Evolutionary conservation across 2,797 vertebrate genomes (phyloP), one percentile per base, ranked within the genome.

Genomic region (Muscicapa striata): DNA sequence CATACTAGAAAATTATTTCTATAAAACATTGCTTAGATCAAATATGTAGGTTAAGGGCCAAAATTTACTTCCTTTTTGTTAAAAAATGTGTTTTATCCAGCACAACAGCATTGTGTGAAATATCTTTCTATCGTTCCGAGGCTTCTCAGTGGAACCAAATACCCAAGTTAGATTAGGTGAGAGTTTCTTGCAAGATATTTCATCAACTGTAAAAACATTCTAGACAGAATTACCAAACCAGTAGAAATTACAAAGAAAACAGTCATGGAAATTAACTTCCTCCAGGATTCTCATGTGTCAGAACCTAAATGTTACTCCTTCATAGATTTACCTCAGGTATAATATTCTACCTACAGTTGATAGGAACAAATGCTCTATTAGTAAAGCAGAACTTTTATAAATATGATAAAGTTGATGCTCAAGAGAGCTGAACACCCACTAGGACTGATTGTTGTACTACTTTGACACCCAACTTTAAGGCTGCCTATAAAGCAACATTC

Each of bases 341-440:
- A 89, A 92, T 87, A 94, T 93, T 75, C 27, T 73, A 46, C 80
- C 64, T 72, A 76, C 36, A 86, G 21, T 27, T 97, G 87, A 93
- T 51, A 89, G 57, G 69, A 95, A 94, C 86, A 96, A 96, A 91
- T 90, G 61, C 74, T 93, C 57, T 92, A 70, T 95, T 96, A 96
- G 78, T 76, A 95, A 96, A 96, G 49, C 55, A 87, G 94, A 97
- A 75, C 64, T 81, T 90, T 96, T 93, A 88, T 92, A 96, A 97
- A 93, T 76, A 94, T 78, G 91, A 96, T 96, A 62, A 96, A 94
- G 76, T 63, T 89, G 94, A 91, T 43, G 82, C 73, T 94, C 24
- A 19, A 86, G 95, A 97, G 81, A 90, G 55, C n/a, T 69, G 79
- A 93, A 94, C 3, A 15, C 76, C 81, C 92, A 70, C 32, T 80